Percentiles rank a stretch among this genome's conserved stretches.
These are phyloP conservation scores for Chlorospingus flavigularis DNA, from an alignment of 2,797 vertebrate genomes.

Conservation along the genomic window DNA sequence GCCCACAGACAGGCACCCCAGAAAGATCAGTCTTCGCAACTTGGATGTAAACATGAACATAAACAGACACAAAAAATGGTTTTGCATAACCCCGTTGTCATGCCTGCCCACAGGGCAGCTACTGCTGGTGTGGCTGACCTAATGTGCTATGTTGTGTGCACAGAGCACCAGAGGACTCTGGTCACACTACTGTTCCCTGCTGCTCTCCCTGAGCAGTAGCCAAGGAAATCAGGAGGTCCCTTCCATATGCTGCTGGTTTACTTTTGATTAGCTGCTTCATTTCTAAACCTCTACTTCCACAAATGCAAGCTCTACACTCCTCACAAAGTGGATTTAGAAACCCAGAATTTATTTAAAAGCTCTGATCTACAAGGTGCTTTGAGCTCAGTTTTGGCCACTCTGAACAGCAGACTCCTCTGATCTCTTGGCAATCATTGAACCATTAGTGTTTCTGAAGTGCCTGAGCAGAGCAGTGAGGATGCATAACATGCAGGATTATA, in stretches of 20 bases:
- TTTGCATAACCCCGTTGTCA: not conserved
- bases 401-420: not conserved
- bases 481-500: not conserved
- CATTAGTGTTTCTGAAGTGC: not conserved
- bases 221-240: not conserved
- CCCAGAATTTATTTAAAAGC: not conserved
- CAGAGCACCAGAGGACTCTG: fast-evolving
- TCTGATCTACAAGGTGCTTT: not conserved
- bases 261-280: not conserved
- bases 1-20: not conserved
- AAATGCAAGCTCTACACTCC: not conserved
- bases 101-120: not conserved
- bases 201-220: not conserved
- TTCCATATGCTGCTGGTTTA: fast-evolving
- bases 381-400: not conserved
- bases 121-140: not conserved
- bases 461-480: not conserved
- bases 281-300: not conserved
- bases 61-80: not conserved
- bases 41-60: fast-evolving
- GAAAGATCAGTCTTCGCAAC: not conserved
- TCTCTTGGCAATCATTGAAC: not conserved
- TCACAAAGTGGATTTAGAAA: not conserved
- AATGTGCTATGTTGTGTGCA: fast-evolving
- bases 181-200: not conserved